Base-by-base conservation (phyloP, 2,888 invertebrate genomes). In the Bursaphelenchus okinawaensis region DNA sequence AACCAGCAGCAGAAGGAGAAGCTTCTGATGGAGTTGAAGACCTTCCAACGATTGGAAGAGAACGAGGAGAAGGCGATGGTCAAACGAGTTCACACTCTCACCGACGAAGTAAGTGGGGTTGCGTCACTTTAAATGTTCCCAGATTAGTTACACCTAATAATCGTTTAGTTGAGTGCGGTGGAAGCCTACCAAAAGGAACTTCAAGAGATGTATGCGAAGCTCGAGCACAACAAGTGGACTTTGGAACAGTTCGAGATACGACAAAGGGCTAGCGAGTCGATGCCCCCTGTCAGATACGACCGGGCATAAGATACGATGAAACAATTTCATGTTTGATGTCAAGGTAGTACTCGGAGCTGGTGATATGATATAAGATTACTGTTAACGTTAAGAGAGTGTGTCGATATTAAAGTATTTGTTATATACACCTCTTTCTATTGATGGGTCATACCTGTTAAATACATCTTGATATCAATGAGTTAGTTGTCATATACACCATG, bases 11-110 rank as follows among this genome's bases (percentile, higher is more conserved):
- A 94, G 83, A 89, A 90, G 59, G 95, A 98, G 81, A 91, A 92
- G 82, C 89, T 91, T 7, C 88, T 89, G 73, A 87, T 95, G 63
- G 95, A 98, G 80, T 68, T 69, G 66, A 68, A 69, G 24, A 80
- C 80, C 2, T 80, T 67, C 65, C 73, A 70, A 56, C 67, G 75
- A 51, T 65, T 83, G 31, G 80, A 80, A 80, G 92, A 93, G 71
- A 93, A 94, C 83, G 89, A 91, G 61, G 93, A 96, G 81, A 92
- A 92, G 81, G 89, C 91, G 8, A 88, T 89, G 75, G 86, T 93
- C 65, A 95, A 96, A 81, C 84, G 79, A 23, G 72, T 76, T 22
- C 65, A 70, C 51, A 67, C 70, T 31, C 66, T 79, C 28, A 73
- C 67, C 55, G 68, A 73, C 23, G 79, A 79, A 65, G 77, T 77